Percentiles rank a stretch among this genome's conserved stretches.
Conservation (phyloP, 1,140 invertebrate species). For the Drosophila sucinea region DNA sequence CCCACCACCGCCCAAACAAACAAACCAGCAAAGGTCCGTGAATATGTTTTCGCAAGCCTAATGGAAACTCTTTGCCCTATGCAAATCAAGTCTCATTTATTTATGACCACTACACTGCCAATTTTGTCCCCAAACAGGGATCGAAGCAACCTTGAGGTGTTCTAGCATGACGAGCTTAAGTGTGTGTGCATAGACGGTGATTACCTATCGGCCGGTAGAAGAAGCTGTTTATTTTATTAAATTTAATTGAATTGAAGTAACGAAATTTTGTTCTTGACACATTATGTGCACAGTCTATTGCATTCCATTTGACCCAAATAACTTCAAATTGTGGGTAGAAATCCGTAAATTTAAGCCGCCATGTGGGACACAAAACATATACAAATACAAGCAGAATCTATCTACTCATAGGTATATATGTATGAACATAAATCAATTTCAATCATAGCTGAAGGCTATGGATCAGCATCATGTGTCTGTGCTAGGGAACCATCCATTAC, state of each 20-base stretch:
- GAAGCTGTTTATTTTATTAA: slow-evolving; percentile 58
- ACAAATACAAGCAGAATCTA: not conserved
- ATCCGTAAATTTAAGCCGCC: slow-evolving; percentile 26
- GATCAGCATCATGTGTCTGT: slow-evolving; percentile 26
- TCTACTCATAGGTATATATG: not conserved
- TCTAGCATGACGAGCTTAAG: slow-evolving; percentile 18
- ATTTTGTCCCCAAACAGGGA: not conserved
- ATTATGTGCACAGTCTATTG: slow-evolving; percentile 54
- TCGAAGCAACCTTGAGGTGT: slow-evolving; percentile 30
- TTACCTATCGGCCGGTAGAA: slow-evolving; percentile 30
- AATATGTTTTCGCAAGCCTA: not conserved
- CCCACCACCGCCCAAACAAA: too few relatives aligned
- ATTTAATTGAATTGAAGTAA: slow-evolving; percentile 54
- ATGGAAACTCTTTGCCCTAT: not conserved
- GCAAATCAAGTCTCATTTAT: slow-evolving; percentile 33
- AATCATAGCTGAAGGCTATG: slow-evolving; percentile 52
- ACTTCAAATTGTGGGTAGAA: slow-evolving; percentile 14
- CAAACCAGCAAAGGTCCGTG: not conserved
- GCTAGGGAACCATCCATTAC: not conserved
- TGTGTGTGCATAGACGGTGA: slow-evolving; percentile 26
- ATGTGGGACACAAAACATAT: slow-evolving; percentile 12
- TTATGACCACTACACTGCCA: slow-evolving; percentile 2
- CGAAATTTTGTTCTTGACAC: slow-evolving; percentile 43
- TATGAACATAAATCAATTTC: slow-evolving; percentile 42
- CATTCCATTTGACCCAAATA: slow-evolving; percentile 67